phyloP scores from a whole-genome alignment of 2,113 vertebrate species.

The Agelaius phoeniceus region DNA sequence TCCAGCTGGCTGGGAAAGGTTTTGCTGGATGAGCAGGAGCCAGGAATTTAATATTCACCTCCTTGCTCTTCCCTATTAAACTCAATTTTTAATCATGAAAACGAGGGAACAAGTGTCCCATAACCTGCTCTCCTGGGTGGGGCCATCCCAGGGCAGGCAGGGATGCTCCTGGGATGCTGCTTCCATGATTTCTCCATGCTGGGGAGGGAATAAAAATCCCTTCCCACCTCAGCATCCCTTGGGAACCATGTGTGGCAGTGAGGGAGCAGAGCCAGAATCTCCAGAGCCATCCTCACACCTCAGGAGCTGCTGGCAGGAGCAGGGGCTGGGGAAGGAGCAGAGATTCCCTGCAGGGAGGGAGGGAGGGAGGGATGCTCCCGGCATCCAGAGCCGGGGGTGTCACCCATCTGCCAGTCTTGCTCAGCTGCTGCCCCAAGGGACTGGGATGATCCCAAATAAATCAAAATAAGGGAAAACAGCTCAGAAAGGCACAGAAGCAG shows the following conservation, averaged over 20 bases:
- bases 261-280: neutral
- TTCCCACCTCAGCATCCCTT: neutral
- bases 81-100: neutral
- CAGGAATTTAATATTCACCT: neutral
- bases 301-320: neutral
- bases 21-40: neutral
- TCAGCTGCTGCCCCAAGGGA: neutral
- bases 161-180: neutral
- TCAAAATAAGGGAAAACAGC: neutral
- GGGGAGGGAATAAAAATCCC: neutral
- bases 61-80: neutral
- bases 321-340: accelerated
- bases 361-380: neutral
- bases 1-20: neutral
- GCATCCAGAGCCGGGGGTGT: neutral
- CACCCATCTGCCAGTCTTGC: neutral
- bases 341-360: neutral
- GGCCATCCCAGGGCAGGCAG: neutral
- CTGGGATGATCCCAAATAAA: neutral
- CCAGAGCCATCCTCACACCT: accelerated
- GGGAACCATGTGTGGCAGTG: neutral
- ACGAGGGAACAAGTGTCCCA: neutral
- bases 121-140: neutral
- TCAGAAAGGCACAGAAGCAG: neutral
- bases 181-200: accelerated